Evolutionary conservation across 2,888 invertebrate genomes (phyloP).

Genomic region (Leptinotarsa juncta): DNA sequence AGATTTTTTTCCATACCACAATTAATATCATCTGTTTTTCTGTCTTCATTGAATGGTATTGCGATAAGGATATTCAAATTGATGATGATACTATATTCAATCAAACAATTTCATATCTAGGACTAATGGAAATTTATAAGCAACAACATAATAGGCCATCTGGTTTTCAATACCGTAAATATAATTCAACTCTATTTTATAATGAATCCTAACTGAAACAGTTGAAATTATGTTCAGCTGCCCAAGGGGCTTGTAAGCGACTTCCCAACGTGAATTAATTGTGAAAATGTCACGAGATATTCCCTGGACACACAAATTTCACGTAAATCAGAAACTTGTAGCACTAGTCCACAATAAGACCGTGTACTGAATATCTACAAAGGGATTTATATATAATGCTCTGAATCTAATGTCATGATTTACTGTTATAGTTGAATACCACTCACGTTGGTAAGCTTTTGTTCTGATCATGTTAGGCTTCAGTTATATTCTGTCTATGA

Average conservation of each 20-base stretch:
- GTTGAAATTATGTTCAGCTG: constrained; percentile 50
- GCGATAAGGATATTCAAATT: no score
- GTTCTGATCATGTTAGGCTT: neutral
- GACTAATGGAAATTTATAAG: no score
- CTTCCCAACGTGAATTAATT: constrained; percentile 55
- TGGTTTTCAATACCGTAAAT: no score
- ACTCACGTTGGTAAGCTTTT: neutral
- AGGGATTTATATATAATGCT: constrained; percentile 45
- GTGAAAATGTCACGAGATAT: constrained; percentile 54
- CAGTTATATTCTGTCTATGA: neutral
- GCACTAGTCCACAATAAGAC: constrained; percentile 44
- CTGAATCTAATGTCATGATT: constrained; percentile 25
- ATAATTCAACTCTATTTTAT: neutral
- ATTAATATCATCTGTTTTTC: no score
- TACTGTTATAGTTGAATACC: constrained; percentile 19
- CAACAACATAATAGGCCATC: no score
- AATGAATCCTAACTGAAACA: constrained; percentile 37
- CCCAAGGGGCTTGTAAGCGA: constrained; percentile 49
- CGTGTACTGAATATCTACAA: constrained; percentile 48
- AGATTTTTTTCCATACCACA: no score
- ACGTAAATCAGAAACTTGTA: constrained; percentile 48
- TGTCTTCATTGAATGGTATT: no score
- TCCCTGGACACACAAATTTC: constrained; percentile 44
- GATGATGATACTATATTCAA: no score
- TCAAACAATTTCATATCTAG: no score